Percentiles rank a stretch among this genome's conserved stretches.
These are phyloP conservation scores for Pluvianellus socialis DNA, from an alignment of 2,113 vertebrate genomes.

Conservation along the genomic window DNA sequence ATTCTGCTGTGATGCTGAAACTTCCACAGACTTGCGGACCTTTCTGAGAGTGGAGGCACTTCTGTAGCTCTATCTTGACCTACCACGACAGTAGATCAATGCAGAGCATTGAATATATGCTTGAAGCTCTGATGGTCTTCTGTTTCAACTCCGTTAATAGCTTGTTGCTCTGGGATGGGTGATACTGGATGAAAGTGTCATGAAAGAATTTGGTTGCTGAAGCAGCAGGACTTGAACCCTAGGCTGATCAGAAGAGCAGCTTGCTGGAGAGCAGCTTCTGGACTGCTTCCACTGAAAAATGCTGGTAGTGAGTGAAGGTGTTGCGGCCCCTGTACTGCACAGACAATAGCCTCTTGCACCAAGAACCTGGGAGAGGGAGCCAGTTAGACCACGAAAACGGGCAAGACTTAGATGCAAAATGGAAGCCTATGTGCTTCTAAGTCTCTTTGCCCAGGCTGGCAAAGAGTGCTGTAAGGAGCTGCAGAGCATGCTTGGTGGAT, in stretches of 20 bases:
- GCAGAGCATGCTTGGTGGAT: not conserved
- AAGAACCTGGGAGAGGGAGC: not conserved
- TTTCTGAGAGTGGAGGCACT: not conserved
- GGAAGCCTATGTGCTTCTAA: not conserved
- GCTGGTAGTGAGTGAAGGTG: not conserved
- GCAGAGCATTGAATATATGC: not conserved
- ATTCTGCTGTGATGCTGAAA: not conserved
- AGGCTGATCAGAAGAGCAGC: not conserved
- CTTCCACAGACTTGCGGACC: not conserved
- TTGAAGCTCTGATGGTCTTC: not conserved
- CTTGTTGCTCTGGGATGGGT: not conserved
- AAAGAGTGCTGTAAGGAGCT: not conserved
- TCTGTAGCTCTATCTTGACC: not conserved
- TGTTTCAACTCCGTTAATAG: not conserved
- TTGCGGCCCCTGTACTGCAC: not conserved
- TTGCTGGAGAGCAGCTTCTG: not conserved
- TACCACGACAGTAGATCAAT: not conserved
- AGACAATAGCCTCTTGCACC: not conserved
- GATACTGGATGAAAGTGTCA: not conserved
- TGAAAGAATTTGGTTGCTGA: not conserved
- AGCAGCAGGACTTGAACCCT: not conserved
- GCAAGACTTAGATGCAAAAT: not conserved
- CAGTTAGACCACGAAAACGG: not conserved
- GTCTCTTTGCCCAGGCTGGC: not conserved
- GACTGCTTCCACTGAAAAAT: not conserved